These are phyloP conservation scores for Lithodes maja DNA, from an alignment of 2,888 invertebrate genomes.

Conservation along the genomic window DNA sequence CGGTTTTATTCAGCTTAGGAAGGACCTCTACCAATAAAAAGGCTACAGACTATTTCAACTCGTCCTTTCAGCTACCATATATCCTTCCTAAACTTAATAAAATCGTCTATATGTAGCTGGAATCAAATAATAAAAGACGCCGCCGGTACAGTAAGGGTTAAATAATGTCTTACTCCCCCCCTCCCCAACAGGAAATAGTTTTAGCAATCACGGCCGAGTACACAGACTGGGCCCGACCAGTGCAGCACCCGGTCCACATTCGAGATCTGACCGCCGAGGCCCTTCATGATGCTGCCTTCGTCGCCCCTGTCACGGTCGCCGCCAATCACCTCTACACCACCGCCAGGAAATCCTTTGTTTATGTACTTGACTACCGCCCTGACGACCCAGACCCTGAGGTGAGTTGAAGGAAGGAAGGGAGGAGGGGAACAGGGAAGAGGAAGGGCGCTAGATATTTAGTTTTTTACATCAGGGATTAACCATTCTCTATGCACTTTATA, in stretches of 20 bases:
- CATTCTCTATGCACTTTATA: no score
- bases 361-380: slow-evolving; percentile 52
- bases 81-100: no score
- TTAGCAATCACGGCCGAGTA: slow-evolving; percentile 97
- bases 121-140: no score
- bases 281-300: slow-evolving; percentile 94
- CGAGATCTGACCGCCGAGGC: slow-evolving; percentile 93
- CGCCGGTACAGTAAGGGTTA: no score
- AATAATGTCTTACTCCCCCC: background rate
- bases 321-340: slow-evolving; percentile 53
- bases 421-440: background rate
- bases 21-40: no score
- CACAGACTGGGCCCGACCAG: slow-evolving; percentile 97
- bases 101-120: no score
- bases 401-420: background rate
- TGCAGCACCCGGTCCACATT: slow-evolving; percentile 91
- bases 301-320: slow-evolving; percentile 82
- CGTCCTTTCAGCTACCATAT: no score
- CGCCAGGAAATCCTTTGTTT: slow-evolving; percentile 42
- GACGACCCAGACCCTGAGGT: slow-evolving; percentile 48
- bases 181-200: slow-evolving; percentile 83
- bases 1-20: no score
- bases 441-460: background rate
- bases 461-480: no score
- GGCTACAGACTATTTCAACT: no score